These are phyloP conservation scores for Lasiurus cinereus DNA, from an alignment of 2,113 vertebrate genomes.

Conservation along the genomic window DNA sequence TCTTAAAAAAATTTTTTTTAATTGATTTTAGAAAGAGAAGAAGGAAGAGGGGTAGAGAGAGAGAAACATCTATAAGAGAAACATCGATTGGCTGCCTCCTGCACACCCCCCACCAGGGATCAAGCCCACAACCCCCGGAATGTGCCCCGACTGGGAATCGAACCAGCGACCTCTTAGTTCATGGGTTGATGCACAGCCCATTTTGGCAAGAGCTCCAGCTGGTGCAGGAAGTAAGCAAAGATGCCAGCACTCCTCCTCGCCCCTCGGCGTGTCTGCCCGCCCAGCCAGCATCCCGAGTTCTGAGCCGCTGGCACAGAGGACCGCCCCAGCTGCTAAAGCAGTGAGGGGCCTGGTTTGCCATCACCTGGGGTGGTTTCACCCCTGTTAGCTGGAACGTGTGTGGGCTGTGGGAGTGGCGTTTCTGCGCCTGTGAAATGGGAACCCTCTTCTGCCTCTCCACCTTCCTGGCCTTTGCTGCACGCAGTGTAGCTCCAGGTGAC, in stretches of 20 bases:
- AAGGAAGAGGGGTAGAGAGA: no score
- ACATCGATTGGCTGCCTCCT: no score
- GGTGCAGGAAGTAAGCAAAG: not conserved
- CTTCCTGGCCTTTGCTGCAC: no score
- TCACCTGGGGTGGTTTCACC: not conserved
- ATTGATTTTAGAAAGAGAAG: no score
- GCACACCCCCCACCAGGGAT: no score
- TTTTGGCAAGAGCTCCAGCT: not conserved
- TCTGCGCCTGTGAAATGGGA: accelerated
- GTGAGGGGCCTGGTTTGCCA: not conserved
- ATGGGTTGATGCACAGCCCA: not conserved
- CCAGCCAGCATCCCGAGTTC: accelerated
- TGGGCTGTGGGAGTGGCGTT: accelerated
- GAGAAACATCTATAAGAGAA: no score
- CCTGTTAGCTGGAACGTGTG: not conserved
- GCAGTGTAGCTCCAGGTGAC: not conserved
- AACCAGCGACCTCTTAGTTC: no score
- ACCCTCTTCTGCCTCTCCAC: not conserved
- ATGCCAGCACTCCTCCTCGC: not conserved
- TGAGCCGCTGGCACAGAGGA: not conserved
- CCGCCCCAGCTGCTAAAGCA: not conserved
- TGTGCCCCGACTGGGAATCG: no score
- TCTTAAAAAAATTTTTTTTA: no score
- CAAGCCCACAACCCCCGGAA: no score
- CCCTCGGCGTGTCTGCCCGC: accelerated